phyloP scores from a whole-genome alignment of 2,797 vertebrate genomes.

The Siniperca obscura region DNA sequence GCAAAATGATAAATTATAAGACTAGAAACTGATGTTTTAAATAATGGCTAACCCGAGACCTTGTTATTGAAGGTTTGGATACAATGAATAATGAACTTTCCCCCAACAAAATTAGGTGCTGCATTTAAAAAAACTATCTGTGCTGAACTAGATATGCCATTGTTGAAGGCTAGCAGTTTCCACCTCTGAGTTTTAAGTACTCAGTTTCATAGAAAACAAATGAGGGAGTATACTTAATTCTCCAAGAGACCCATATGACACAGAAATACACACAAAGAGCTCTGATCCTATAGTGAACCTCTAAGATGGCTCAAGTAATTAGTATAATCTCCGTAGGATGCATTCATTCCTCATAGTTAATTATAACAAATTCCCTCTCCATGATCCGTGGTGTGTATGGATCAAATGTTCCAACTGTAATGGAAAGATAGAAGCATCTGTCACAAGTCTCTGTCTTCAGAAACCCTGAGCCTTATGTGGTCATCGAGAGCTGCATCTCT shows the following conservation, averaged over 20 bases:
- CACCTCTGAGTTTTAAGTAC: conserved; percentile 8
- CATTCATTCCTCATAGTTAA: conserved; percentile 76
- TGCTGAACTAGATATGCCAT: not conserved
- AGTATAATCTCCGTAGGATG: conserved; percentile 76
- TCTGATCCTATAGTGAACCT: conserved; percentile 70
- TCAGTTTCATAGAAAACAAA: conserved; percentile 45
- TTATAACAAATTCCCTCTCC: conserved; percentile 72
- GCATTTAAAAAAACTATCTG: not conserved
- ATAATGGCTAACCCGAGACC: not conserved
- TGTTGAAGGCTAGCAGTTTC: conserved; percentile 16
- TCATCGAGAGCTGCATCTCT: conserved; percentile 59
- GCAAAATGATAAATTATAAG: conserved; percentile 19
- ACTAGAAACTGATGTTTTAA: not conserved
- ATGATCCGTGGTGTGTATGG: conserved; percentile 46
- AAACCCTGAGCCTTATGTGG: conserved; percentile 54
- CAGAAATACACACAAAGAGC: conserved; percentile 53
- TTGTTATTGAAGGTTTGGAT: conserved; percentile 8
- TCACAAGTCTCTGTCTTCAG: conserved; percentile 45
- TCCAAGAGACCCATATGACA: conserved; percentile 56
- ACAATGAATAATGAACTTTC: conserved; percentile 1
- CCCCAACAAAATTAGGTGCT: not conserved
- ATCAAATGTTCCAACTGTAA: conserved; percentile 68
- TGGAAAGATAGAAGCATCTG: conserved; percentile 58
- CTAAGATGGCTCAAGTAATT: conserved; percentile 76
- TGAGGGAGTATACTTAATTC: conserved; percentile 46